Evolutionary conservation across 2,113 vertebrate genomes (phyloP), one percentile per base, ranked within the genome.

Genomic region (Saccopteryx leptura): DNA sequence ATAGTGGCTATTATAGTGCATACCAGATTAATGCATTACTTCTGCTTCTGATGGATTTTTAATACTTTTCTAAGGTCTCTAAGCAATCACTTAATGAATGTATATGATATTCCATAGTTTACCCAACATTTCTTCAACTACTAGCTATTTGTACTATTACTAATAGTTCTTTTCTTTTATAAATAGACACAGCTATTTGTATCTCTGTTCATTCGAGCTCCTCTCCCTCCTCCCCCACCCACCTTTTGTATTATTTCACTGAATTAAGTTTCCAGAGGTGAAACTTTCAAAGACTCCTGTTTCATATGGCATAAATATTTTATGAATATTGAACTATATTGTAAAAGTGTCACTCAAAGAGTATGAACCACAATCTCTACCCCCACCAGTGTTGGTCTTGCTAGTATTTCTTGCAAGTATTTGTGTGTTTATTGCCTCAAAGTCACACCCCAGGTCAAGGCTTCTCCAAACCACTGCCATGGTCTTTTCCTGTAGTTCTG

Each of bases 61-160:
- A 81, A 71, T 68, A 61, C 9, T 54, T 94, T 68, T 86, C 9
- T 71, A 76, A 89, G 48, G 31, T 88, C 90, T 83, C 39, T 92
- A 85, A 89, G 74, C 33, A 96, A 74, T 58, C 21, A 90, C 28
- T 68, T 90, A 91, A 86, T 61, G 56, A 15, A 1, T 85, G 84
- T 63, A 46, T 56, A 17, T 86, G 75, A 46, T 58, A 66, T 63
- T 66, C 48, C 13, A 46, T 60, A 54, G 63, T 61, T 89, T 72
- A 12, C n/a, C 31, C 56, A 90, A 1, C 90, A 92, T 79, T 94
- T 90, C 19, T 33, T 14, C 80, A 78, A 56, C 15, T 78, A 69
- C 11, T 52, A 19, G 5, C 60, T 75, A 52, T 76, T 72, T 3
- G n/a, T 87, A 54, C 92, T 52, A 48, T 91, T 71, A 68, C 14